Evolutionary conservation across 2,888 invertebrate species (phyloP), one percentile per base, ranked within the genome.

Genomic region (Bimastos eiseni): DNA sequence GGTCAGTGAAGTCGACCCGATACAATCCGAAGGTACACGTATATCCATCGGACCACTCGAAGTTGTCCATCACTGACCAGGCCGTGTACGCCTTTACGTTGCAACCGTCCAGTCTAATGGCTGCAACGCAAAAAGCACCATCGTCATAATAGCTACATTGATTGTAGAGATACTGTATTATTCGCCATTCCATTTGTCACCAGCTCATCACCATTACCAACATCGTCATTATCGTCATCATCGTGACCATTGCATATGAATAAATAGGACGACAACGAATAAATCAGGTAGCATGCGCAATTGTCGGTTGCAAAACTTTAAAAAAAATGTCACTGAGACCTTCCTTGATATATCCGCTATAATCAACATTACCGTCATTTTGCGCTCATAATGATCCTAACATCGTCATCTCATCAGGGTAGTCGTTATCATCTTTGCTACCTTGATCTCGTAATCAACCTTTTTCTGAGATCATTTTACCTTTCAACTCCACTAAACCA

Each of bases 31-130:
- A 97, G n/a, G 55, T n/a, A 37, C 89, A 97, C 96, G 96, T 96
- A 93, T 96, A 97, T 55, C 97, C 97, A 86, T 96, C 96, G 91
- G 96, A 96, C 97, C 97, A 97, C 94, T 97, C 97, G 94, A 97
- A 97, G 94, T 97, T 97, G 93, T 97, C 97, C 94, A 97, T 96
- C 30, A 97, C 94, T 93, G 97, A 97, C 97, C 97, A 97, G 91
- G 96, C 96, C 0, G 97, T 96, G 93, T 97, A 97, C 0, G 96
- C 97, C 34, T 93, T 93, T 30, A 95, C 93, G 70, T 93, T 93
- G 37, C 93, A 93, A 2, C 93, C 93, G 89, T 93, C 93, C 49
- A 89, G 83, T 24, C 89, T 91, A 30, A 92, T 91, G 33, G 92
- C 92, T 92, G 90, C n/a, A n/a, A n/a, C n/a, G 37, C 88, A 89